A percentile compares a stretch with the other conserved stretches of the same genome.
Evolutionary conservation across 2,113 vertebrate species (phyloP).

Genomic region (Probosciger aterrimus): DNA sequence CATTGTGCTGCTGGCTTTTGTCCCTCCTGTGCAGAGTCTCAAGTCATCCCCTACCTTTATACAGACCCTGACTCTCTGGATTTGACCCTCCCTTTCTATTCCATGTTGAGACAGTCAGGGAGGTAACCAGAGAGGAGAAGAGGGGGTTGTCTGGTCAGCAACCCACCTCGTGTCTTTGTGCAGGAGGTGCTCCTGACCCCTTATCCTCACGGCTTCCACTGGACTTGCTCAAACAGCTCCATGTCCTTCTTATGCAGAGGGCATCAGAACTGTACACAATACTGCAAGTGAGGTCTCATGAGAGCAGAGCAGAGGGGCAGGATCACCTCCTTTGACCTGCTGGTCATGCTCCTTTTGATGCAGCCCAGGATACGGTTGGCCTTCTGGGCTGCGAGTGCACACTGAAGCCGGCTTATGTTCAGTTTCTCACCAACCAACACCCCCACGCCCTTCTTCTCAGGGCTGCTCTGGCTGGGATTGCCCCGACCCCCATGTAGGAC

Average conservation of each 20-base stretch:
- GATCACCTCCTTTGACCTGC: too few species aligned
- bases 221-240: not conserved
- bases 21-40: not conserved
- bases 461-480: too few species aligned
- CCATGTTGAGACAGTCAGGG: fast-evolving
- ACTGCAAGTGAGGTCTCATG: too few species aligned
- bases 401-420: too few species aligned
- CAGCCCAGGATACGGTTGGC: too few species aligned
- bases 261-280: not conserved
- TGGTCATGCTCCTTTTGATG: too few species aligned
- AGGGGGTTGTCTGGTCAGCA: fast-evolving
- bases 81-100: not conserved
- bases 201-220: not conserved
- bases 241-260: not conserved
- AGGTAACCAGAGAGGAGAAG: not conserved
- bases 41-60: not conserved
- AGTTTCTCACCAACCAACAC: too few species aligned
- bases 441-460: too few species aligned
- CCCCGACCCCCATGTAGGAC: too few species aligned
- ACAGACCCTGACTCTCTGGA: not conserved
- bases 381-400: too few species aligned
- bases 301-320: too few species aligned
- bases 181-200: not conserved
- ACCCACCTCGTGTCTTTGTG: not conserved
- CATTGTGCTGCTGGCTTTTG: not conserved